Conservation (phyloP, 2,113 vertebrate genomes). For the Lepidothrix coronata region DNA sequence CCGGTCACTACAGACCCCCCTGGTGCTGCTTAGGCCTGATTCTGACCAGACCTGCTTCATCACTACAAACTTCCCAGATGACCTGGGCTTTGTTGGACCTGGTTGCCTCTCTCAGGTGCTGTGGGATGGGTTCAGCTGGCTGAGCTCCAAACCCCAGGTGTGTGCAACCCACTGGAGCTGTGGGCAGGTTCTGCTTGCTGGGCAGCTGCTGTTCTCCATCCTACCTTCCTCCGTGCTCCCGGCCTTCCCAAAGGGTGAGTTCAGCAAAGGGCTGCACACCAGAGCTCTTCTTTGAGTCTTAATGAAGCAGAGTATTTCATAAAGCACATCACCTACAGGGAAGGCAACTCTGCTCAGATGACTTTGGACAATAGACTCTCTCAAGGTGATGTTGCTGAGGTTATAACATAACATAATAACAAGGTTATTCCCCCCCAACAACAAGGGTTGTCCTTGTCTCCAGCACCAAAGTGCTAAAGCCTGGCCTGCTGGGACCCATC, state of each 20-base stretch:
- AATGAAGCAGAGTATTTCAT: slow-evolving; percentile 88
- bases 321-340: slow-evolving; percentile 86
- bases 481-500: background rate
- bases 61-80: background rate
- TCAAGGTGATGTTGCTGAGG: background rate
- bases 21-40: background rate
- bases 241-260: slow-evolving; percentile 1
- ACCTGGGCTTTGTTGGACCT: background rate
- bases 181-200: background rate
- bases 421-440: background rate
- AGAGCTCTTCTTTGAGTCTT: slow-evolving; percentile 81
- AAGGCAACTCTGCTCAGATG: background rate
- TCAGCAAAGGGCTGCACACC: slow-evolving; percentile 59
- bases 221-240: slow-evolving; percentile 37
- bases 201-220: background rate
- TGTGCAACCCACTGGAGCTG: background rate
- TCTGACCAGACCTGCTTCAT: background rate
- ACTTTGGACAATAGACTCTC: rapidly evolving
- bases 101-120: background rate
- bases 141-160: background rate
- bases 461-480: background rate
- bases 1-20: background rate
- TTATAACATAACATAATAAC: background rate
- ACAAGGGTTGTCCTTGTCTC: background rate
- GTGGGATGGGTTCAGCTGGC: background rate